Evolutionary conservation across 1,140 invertebrate genomes (phyloP), one percentile per base, ranked within the genome.

Genomic region (Danaus melanippus): DNA sequence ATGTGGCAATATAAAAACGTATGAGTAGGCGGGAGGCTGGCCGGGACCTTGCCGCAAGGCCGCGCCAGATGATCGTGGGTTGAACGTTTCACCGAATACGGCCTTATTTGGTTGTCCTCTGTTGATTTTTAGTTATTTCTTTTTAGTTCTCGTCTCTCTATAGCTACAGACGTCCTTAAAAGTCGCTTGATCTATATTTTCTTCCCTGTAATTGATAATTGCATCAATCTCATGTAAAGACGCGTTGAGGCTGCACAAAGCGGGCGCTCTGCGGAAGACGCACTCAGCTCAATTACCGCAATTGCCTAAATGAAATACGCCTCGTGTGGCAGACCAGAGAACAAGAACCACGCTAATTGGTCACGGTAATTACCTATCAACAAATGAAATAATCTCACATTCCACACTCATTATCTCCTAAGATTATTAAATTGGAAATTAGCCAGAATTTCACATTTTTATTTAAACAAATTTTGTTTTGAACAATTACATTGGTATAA

Each of bases 281-380:
- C 66, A 60, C 67, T 71, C 69, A 68, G 63, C 61, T 65, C 80
- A 86, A 86, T 86, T 86, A 86, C 76, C 51, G 70, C 81, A 84
- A 86, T 84, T 86, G 81, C 74, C 79, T 67, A 75, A 86, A 86
- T 84, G 79, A 84, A 81, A 79, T 86, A 78, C 71, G 75, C 82
- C 78, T 81, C 74, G 64, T 69, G 64, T 66, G 65, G 67, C 62
- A 73, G 58, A 56, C 64, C 69, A 72, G 72, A 57, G 55, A 60
- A 54, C 51, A 60, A 58, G 64, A 60, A 63, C 65, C 56, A 68
- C 72, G 65, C 72, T 86, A 84, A 84, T 84, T 86, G 80, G 80
- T 80, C 78, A 86, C 79, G 80, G 77, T 78, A 73, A 70, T 76
- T 79, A 84, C 82, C 71, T 85, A 80, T 74, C 76, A 74, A 49